phyloP scores from a whole-genome alignment of 2,113 vertebrate genomes.

The Alces alces region DNA sequence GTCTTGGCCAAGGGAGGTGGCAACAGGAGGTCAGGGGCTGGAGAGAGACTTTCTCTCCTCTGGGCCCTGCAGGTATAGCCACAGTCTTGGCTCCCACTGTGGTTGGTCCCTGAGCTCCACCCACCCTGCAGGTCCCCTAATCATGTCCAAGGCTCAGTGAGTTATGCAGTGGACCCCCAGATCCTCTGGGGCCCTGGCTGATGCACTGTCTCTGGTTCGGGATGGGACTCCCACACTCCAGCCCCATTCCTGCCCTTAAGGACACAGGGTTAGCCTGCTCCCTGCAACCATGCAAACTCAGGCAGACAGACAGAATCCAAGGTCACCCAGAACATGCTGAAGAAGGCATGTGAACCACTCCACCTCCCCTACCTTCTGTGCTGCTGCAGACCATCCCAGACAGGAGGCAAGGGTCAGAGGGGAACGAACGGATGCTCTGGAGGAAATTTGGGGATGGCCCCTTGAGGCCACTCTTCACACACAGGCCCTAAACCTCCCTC shows the following conservation, averaged over 20 bases:
- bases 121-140: background rate
- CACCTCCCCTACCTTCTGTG: background rate
- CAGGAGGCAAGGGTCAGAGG: background rate
- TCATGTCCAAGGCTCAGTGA: background rate
- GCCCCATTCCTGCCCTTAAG: background rate
- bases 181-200: background rate
- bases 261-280: background rate
- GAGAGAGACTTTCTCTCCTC: background rate
- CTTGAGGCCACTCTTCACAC: background rate
- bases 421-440: background rate
- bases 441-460: background rate
- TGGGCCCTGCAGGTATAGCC: background rate
- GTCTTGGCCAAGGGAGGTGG: background rate
- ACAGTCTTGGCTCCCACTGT: background rate
- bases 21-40: background rate
- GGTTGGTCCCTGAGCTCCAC: too few relatives aligned
- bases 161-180: fast-evolving
- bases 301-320: background rate
- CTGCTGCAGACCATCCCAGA: fast-evolving
- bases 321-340: background rate
- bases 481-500: background rate
- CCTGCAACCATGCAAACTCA: background rate
- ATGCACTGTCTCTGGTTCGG: background rate
- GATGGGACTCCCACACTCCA: background rate
- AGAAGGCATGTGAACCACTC: background rate